These are phyloP conservation scores for Oreortyx pictus DNA, from an alignment of 2,797 vertebrate genomes.

Conservation along the genomic window DNA sequence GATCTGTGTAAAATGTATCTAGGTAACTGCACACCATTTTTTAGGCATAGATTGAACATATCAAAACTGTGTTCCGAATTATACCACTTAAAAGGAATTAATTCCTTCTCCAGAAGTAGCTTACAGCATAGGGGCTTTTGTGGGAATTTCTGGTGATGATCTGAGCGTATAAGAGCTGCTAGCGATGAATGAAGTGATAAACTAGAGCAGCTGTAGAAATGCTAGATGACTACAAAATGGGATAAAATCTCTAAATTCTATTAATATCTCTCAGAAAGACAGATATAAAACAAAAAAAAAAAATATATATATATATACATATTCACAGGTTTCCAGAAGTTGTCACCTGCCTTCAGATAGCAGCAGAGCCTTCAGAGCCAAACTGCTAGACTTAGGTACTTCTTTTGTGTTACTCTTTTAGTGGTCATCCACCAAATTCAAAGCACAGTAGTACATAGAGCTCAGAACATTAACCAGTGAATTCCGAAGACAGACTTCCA, in stretches of 20 bases:
- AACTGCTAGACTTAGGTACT: not conserved
- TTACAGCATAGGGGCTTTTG: not conserved
- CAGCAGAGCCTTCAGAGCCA: not conserved
- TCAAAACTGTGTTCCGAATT: not conserved
- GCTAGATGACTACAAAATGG: not conserved
- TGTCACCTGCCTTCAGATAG: not conserved
- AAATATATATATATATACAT: too few relatives aligned
- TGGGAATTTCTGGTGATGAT: not conserved
- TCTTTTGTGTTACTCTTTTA: not conserved
- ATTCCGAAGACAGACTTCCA: not conserved
- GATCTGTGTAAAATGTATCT: not conserved
- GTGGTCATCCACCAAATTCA: not conserved
- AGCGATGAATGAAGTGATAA: not conserved
- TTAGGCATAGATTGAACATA: not conserved
- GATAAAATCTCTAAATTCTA: not conserved
- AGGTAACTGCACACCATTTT: not conserved
- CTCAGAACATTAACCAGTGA: not conserved
- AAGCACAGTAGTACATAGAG: not conserved
- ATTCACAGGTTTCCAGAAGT: not conserved
- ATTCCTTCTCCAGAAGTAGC: not conserved
- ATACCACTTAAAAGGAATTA: not conserved
- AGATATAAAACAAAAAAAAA: accelerated
- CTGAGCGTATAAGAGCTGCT: not conserved
- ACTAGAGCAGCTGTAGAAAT: conserved; percentile 9
- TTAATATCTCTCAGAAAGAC: not conserved